These are phyloP conservation scores for Tolypeutes matacus DNA, from an alignment of 2,797 vertebrate genomes.

Conservation along the genomic window DNA sequence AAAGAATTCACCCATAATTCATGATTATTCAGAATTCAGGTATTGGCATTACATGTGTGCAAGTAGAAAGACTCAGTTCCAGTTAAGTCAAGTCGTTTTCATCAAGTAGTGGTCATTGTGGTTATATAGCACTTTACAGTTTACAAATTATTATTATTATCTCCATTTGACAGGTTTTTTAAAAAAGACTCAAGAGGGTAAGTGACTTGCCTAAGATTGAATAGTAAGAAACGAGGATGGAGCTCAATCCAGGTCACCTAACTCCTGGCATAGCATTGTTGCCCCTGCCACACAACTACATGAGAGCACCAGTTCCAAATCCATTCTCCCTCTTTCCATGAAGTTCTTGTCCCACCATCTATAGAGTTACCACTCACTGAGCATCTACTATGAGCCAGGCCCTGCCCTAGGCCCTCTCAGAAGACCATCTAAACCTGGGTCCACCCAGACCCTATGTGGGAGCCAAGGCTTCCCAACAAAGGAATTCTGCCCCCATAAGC, in stretches of 20 bases:
- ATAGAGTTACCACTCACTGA: background rate
- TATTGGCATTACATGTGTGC: background rate
- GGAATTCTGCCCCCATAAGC: background rate
- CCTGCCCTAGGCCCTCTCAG: background rate
- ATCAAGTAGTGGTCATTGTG: background rate
- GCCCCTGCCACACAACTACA: background rate
- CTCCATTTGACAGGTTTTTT: background rate
- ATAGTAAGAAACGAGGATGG: background rate
- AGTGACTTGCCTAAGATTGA: background rate
- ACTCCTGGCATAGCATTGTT: fast-evolving
- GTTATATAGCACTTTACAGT: background rate
- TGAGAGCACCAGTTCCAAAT: background rate
- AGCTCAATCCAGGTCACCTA: background rate
- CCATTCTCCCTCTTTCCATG: background rate
- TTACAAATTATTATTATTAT: background rate
- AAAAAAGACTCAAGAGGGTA: background rate
- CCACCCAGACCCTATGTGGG: background rate
- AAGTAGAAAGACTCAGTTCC: background rate
- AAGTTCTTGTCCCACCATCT: background rate
- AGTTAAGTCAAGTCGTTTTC: background rate
- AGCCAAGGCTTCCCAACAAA: conserved; percentile 65
- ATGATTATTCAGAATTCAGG: background rate
- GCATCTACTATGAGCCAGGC: background rate
- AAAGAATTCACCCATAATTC: background rate
- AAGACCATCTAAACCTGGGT: background rate